Evolutionary conservation across 2,888 invertebrate genomes (phyloP).

Genomic region (Ophraella communa): DNA sequence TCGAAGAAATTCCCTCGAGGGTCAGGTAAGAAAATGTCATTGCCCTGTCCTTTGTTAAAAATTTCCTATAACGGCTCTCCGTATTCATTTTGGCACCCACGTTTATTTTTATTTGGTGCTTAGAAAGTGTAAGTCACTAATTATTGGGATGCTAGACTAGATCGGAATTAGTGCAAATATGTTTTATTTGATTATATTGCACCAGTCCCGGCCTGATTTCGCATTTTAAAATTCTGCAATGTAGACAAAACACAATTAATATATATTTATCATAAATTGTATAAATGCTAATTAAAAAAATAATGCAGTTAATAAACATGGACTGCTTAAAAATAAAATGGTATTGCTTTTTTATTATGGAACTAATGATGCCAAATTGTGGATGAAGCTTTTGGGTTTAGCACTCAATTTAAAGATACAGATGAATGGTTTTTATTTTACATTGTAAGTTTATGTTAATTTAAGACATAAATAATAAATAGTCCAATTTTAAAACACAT

Average conservation of each 20-base stretch:
- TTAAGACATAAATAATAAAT: no score
- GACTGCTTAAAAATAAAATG: no score
- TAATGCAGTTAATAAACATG: no score
- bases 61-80: conserved; percentile 49
- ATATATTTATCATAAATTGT: neutral
- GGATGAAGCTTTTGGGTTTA: no score
- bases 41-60: conserved; percentile 53
- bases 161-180: conserved; percentile 59
- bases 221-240: conserved; percentile 31
- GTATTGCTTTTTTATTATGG: no score
- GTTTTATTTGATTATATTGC: conserved; percentile 60
- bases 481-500: no score
- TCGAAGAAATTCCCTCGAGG: conserved; percentile 46
- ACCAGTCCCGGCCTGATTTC: conserved; percentile 63
- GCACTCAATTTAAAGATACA: no score
- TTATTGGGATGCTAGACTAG: conserved; percentile 46
- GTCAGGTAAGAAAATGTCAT: conserved; percentile 53
- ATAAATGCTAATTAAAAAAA: neutral
- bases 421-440: no score
- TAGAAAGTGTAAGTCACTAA: conserved; percentile 9
- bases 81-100: conserved; percentile 44
- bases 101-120: conserved; percentile 32
- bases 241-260: neutral
- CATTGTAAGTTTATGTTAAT: no score
- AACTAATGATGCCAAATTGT: no score